These are phyloP conservation scores for Oncorhynchus masou DNA, from an alignment of 2,113 vertebrate genomes.

Conservation along the genomic window DNA sequence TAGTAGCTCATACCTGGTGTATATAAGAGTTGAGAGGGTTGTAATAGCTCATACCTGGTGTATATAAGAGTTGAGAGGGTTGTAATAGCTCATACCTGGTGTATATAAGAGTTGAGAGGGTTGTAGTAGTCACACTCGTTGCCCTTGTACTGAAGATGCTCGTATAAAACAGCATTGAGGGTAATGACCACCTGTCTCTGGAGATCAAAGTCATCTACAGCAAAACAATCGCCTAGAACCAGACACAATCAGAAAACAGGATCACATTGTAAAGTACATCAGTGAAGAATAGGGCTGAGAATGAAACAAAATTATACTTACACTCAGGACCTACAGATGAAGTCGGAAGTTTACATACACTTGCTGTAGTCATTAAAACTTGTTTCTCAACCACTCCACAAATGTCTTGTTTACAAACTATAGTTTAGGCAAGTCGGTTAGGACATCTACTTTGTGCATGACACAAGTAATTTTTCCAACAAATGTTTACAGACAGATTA, in stretches of 20 bases:
- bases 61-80: conserved; percentile 66
- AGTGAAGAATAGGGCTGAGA: neutral
- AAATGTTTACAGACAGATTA: too few species aligned
- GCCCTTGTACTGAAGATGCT: conserved; percentile 93
- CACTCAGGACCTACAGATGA: neutral
- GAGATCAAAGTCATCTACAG: conserved; percentile 84
- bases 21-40: too few species aligned
- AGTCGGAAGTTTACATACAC: too few species aligned
- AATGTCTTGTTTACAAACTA: too few species aligned
- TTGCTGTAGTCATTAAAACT: too few species aligned
- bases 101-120: conserved; percentile 94
- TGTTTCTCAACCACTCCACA: too few species aligned
- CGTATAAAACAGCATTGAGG: conserved; percentile 89
- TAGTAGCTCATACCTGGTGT: too few species aligned
- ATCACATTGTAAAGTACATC: neutral
- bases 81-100: conserved; percentile 89
- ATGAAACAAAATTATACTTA: neutral
- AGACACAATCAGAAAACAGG: neutral
- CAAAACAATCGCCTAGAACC: conserved; percentile 61
- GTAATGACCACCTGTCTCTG: conserved; percentile 91
- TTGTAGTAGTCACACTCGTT: conserved; percentile 97
- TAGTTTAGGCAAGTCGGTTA: too few species aligned
- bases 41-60: too few species aligned
- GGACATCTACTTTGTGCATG: too few species aligned
- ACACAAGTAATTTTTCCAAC: too few species aligned